Conservation (phyloP, 1,140 invertebrate genomes). For the Drosophila cardini region DNA sequence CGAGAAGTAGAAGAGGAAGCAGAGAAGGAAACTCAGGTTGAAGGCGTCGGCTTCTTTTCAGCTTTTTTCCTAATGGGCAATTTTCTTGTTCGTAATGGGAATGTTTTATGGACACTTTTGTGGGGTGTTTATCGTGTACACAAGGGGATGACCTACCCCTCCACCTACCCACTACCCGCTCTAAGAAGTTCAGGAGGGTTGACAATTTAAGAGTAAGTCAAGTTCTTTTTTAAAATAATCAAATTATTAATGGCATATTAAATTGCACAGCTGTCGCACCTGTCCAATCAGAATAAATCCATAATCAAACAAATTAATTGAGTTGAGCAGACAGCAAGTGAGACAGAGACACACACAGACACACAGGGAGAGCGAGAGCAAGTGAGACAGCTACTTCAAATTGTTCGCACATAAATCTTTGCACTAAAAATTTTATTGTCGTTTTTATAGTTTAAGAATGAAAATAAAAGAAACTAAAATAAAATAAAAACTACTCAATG, state of each 20-base stretch:
- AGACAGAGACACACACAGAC: constrained; percentile 1
- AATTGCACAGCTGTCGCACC: constrained; percentile 65
- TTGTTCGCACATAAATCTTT: constrained; percentile 83
- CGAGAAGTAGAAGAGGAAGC: not conserved
- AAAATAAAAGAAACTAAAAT: constrained; percentile 61
- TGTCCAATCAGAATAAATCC: constrained; percentile 50
- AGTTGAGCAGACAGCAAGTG: not conserved
- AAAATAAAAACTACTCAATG: constrained; percentile 23
- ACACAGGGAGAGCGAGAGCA: not conserved
- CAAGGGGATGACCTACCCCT: constrained; percentile 24
- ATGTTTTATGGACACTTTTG: constrained; percentile 84
- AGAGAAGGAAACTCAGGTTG: not conserved
- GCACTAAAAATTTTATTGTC: constrained; percentile 83
- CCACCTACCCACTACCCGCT: not conserved
- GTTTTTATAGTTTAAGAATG: constrained; percentile 71
- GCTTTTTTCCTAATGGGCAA: constrained; percentile 81
- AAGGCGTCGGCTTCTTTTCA: constrained; percentile 60
- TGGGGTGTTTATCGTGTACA: constrained; percentile 82
- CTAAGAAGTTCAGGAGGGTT: constrained; percentile 28
- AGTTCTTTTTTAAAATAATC: constrained; percentile 31
- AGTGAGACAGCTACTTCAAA: constrained; percentile 43
- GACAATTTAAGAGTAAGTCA: constrained; percentile 26
- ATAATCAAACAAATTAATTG: constrained; percentile 24
- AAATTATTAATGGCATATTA: constrained; percentile 63
- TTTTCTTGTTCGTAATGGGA: constrained; percentile 83